Conservation (phyloP, 2,888 invertebrate species). For the Beris morrisii region DNA sequence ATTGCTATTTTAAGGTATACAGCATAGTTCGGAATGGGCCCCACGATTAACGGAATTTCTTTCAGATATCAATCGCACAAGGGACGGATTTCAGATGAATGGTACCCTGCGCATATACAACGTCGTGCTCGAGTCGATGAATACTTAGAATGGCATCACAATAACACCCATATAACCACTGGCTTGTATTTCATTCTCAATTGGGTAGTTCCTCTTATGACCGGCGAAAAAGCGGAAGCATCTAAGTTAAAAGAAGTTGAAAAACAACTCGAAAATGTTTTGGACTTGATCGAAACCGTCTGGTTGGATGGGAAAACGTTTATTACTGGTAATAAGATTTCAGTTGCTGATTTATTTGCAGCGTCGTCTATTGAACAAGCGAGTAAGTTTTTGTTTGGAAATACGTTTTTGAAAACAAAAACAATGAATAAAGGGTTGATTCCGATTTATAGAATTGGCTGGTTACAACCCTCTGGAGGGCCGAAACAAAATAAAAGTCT, state of each 20-base stretch:
- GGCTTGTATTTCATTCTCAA: constrained; percentile 62
- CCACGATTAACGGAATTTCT: background rate
- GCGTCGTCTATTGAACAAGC: constrained; percentile 79
- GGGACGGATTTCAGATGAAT: constrained; percentile 56
- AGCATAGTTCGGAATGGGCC: background rate
- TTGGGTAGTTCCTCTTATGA: constrained; percentile 59
- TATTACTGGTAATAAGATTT: constrained; percentile 64
- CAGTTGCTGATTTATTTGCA: constrained; percentile 74
- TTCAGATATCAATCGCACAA: constrained; percentile 55
- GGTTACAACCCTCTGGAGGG: constrained; percentile 67
- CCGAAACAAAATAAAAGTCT: constrained; percentile 63
- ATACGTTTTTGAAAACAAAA: constrained; percentile 5
- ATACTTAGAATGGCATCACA: constrained; percentile 70
- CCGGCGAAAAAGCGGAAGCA: constrained; percentile 55
- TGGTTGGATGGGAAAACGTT: constrained; percentile 61
- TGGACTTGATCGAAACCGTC: constrained; percentile 63
- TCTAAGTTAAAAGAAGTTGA: constrained; percentile 54
- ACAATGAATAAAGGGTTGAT: no score
- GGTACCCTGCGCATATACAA: constrained; percentile 64
- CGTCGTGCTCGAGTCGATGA: constrained; percentile 65
- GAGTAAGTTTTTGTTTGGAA: constrained; percentile 55
- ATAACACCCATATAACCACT: constrained; percentile 62
- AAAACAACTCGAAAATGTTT: constrained; percentile 60
- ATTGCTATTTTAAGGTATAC: constrained; percentile 67
- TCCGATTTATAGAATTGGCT: constrained; percentile 61